Percentiles rank a stretch among this genome's conserved stretches.
Conservation (phyloP, 2,113 vertebrate genomes). For the Sturnus vulgaris region DNA sequence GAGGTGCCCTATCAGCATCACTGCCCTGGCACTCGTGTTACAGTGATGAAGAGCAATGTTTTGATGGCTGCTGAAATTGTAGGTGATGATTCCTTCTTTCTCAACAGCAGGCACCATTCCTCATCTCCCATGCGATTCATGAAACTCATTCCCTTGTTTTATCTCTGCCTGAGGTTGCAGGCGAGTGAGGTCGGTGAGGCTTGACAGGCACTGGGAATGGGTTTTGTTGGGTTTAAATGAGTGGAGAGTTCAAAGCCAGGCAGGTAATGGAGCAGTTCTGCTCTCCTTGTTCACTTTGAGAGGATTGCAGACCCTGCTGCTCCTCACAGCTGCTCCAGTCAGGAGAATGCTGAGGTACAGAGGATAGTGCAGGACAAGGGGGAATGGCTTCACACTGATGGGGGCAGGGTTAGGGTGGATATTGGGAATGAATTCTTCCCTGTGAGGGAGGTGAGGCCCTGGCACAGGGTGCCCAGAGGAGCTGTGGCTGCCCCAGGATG, state of each 20-base stretch:
- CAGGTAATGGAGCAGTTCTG: background rate
- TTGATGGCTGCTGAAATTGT: background rate
- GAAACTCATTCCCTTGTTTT: constrained; percentile 12
- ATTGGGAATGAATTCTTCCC: background rate
- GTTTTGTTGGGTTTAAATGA: constrained; percentile 1
- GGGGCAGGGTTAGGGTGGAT: background rate
- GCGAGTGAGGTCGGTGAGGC: background rate
- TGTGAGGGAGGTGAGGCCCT: fast-evolving
- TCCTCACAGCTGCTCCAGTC: background rate
- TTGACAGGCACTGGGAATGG: background rate
- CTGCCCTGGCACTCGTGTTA: background rate
- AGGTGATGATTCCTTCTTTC: background rate
- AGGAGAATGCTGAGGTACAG: background rate
- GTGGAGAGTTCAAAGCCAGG: background rate
- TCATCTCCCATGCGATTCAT: background rate
- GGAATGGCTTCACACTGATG: background rate
- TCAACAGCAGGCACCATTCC: background rate
- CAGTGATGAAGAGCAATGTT: background rate
- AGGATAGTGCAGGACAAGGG: background rate
- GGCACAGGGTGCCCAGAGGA: background rate
- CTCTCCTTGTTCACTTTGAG: background rate
- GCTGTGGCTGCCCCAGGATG: background rate
- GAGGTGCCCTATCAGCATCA: background rate
- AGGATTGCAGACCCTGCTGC: background rate
- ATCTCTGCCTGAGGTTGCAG: background rate